Conservation (phyloP, 1,140 invertebrate genomes). For the Plodia interpunctella region DNA sequence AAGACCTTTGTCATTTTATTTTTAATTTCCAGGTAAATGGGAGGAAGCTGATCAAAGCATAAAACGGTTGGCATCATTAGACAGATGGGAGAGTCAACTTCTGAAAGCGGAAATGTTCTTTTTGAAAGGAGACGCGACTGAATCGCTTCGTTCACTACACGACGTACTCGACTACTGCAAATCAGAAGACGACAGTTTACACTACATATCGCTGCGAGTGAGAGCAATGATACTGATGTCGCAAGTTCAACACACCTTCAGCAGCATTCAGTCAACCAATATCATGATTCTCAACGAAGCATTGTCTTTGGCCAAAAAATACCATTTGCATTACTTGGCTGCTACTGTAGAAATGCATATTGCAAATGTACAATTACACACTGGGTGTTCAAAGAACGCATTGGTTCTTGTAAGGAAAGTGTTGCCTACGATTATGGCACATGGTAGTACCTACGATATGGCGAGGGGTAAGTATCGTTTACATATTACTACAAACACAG, state of each 20-base stretch:
- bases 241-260: constrained; percentile 82
- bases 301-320: constrained; percentile 82
- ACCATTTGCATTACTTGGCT: constrained; percentile 86
- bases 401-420: constrained; percentile 82
- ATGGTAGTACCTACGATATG: constrained; percentile 89
- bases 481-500: too few species aligned
- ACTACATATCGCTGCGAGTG: constrained; percentile 79
- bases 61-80: constrained; percentile 83
- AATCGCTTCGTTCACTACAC: constrained; percentile 79
- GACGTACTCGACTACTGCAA: constrained; percentile 77
- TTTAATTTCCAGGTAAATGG: constrained; percentile 81
- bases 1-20: neutral
- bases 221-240: constrained; percentile 84
- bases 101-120: constrained; percentile 83
- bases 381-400: constrained; percentile 86
- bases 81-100: constrained; percentile 82
- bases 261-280: constrained; percentile 74
- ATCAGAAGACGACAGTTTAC: constrained; percentile 69
- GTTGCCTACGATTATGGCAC: constrained; percentile 84
- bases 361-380: constrained; percentile 84
- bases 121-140: constrained; percentile 81
- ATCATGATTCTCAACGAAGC: constrained; percentile 83
- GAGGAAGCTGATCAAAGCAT: constrained; percentile 86
- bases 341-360: constrained; percentile 87
- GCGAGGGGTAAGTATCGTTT: constrained; percentile 76